These are phyloP conservation scores for Zosterops lateralis DNA, from an alignment of 2,113 vertebrate genomes.

Conservation along the genomic window DNA sequence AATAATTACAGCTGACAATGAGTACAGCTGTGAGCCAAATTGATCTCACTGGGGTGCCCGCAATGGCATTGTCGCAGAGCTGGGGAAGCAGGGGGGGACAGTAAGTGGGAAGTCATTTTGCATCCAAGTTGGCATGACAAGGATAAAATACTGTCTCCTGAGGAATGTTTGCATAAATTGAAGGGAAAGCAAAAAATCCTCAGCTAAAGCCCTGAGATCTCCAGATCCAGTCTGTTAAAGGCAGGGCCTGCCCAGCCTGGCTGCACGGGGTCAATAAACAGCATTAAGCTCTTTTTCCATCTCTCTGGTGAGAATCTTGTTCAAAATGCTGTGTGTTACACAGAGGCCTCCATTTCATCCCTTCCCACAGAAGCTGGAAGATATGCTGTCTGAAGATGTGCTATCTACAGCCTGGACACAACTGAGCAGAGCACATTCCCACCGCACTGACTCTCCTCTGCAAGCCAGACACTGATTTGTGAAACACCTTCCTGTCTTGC, in stretches of 20 bases:
- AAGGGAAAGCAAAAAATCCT: neutral
- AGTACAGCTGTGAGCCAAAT: constrained; percentile 49
- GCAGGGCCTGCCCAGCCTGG: neutral
- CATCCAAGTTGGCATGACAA: neutral
- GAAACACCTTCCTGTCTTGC: neutral
- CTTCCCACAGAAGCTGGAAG: neutral
- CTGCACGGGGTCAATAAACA: accelerated
- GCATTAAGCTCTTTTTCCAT: neutral
- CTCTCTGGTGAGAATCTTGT: neutral
- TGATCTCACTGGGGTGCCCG: constrained; percentile 24
- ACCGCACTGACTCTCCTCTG: neutral
- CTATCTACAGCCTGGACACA: neutral
- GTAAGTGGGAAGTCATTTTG: neutral
- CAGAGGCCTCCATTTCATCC: neutral
- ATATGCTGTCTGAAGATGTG: neutral
- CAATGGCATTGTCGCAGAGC: neutral
- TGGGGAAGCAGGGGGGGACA: neutral
- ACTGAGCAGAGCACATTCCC: neutral
- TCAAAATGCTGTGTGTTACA: neutral
- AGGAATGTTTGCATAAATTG: neutral
- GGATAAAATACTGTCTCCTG: neutral
- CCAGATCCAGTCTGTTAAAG: neutral
- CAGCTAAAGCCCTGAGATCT: neutral
- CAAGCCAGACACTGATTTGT: neutral
- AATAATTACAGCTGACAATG: constrained; percentile 36